Percentiles rank a stretch among this genome's conserved stretches.
phyloP scores from a whole-genome alignment of 2,797 vertebrate species.

The Neosilurus mollespiculum region DNA sequence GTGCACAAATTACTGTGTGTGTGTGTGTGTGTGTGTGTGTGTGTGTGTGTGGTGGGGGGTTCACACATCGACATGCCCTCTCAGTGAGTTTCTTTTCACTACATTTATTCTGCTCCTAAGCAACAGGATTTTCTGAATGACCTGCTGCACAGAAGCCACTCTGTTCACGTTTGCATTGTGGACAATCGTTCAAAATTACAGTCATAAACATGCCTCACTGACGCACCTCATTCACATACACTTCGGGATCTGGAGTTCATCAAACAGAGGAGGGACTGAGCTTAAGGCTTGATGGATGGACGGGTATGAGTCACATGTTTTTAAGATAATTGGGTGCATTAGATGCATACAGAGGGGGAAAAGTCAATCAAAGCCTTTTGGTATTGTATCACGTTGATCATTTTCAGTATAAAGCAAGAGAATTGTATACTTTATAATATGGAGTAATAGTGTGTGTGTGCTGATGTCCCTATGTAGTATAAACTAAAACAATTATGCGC shows the following conservation, averaged over 20 bases:
- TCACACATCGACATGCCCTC: neutral
- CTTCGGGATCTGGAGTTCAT: conserved; percentile 17
- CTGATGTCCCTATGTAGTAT: too few relatives aligned
- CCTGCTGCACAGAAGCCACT: conserved; percentile 15
- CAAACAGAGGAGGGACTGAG: conserved; percentile 1
- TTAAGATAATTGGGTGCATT: neutral
- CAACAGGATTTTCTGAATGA: conserved; percentile 27
- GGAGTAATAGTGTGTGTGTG: neutral
- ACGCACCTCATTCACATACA: neutral
- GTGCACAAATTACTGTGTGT: conserved; percentile 4
- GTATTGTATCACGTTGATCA: neutral
- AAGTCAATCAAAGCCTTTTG: neutral
- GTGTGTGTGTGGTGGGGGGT: too few relatives aligned
- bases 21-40: too few relatives aligned
- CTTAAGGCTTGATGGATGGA: neutral
- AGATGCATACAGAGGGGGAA: neutral
- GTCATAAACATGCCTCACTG: neutral
- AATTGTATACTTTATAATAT: neutral
- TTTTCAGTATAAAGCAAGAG: conserved; percentile 5
- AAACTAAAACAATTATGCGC: too few relatives aligned
- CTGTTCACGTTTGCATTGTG: neutral
- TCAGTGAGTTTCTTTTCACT: conserved; percentile 13
- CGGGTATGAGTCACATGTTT: neutral
- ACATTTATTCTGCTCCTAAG: conserved; percentile 24
- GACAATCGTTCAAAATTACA: conserved; percentile 29